Percentiles rank a stretch among this genome's conserved stretches.
These are phyloP conservation scores for Phaetusa simplex DNA, from an alignment of 2,113 vertebrate species.

Conservation along the genomic window DNA sequence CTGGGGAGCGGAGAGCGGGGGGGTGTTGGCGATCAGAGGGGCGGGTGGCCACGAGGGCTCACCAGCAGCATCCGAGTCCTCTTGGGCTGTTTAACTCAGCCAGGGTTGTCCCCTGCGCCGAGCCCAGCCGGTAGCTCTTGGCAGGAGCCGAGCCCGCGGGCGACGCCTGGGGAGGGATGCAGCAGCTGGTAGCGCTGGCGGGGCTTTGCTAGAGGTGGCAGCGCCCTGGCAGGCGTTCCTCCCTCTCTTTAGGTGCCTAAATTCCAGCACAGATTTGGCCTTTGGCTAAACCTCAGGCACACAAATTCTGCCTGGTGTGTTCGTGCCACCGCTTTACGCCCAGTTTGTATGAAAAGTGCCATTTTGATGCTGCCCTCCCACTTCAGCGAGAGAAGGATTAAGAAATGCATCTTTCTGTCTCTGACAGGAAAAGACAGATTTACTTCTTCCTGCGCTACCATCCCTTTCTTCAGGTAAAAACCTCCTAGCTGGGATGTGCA, in stretches of 20 bases:
- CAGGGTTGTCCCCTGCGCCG: not conserved
- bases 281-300: not conserved
- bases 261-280: not conserved
- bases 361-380: not conserved
- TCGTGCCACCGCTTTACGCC: not conserved
- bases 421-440: not conserved
- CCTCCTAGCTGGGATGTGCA: not conserved
- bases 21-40: not conserved
- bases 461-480: not conserved
- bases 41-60: accelerated
- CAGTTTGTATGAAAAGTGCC: not conserved
- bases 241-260: not conserved
- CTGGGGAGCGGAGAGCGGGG: accelerated
- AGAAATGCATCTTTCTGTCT: not conserved
- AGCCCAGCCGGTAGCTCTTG: not conserved
- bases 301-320: not conserved
- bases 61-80: not conserved
- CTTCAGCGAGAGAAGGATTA: not conserved
- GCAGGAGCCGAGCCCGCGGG: not conserved
- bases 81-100: not conserved
- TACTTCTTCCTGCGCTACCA: not conserved
- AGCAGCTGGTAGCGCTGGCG: not conserved
- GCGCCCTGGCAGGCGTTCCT: not conserved
- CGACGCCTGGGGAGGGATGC: not conserved
- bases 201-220: not conserved